These are phyloP conservation scores for Andrena cerasifolii DNA, from an alignment of 1,140 invertebrate genomes.

Conservation along the genomic window DNA sequence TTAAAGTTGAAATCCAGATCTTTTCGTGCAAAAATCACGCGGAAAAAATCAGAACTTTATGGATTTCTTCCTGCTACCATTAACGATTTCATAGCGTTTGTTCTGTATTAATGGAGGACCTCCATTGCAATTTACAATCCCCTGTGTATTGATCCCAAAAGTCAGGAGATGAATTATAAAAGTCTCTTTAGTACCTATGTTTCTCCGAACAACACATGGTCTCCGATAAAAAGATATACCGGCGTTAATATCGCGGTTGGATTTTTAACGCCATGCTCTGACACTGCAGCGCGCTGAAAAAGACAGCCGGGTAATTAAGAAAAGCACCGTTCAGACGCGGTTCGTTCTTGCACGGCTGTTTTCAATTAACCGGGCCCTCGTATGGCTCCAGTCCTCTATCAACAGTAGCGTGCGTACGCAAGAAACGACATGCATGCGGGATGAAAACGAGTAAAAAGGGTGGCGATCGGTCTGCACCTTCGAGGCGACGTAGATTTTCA, in stretches of 20 bases:
- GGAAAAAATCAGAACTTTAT: too few relatives aligned
- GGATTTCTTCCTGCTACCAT: too few relatives aligned
- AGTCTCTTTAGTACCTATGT: too few relatives aligned
- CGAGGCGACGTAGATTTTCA: not conserved
- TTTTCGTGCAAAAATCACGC: too few relatives aligned
- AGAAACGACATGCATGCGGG: not conserved
- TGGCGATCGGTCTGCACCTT: not conserved
- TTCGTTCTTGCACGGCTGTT: constrained; percentile 9
- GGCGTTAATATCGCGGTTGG: not conserved
- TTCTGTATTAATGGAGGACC: too few relatives aligned
- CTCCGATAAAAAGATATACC: not conserved
- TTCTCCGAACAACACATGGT: too few relatives aligned
- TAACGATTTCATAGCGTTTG: too few relatives aligned
- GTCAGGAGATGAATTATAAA: too few relatives aligned
- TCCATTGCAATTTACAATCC: too few relatives aligned
- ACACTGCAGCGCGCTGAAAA: not conserved
- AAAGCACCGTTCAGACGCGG: too few relatives aligned
- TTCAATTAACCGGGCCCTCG: constrained; percentile 28
- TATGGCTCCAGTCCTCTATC: not conserved
- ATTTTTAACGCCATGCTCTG: not conserved
- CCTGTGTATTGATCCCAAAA: too few relatives aligned
- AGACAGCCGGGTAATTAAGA: not conserved
- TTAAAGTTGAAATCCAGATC: too few relatives aligned
- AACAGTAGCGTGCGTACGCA: not conserved
- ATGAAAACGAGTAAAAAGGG: constrained; percentile 17